Conservation (phyloP, 2,797 vertebrate species). For the Acrossocheilus fasciatus region DNA sequence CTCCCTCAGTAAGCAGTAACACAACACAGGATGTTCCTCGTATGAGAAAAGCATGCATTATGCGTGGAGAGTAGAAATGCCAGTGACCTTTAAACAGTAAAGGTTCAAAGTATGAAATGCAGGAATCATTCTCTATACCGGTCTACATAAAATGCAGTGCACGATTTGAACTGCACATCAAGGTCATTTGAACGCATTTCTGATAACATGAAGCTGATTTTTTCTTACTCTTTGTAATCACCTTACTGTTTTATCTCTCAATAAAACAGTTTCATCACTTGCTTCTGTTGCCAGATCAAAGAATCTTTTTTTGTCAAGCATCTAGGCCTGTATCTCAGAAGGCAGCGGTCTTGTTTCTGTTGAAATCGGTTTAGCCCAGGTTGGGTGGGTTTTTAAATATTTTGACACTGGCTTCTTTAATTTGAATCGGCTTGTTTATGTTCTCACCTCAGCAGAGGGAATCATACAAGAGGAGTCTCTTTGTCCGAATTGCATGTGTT, state of each 20-base stretch:
- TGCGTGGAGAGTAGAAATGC: slow-evolving; percentile 2
- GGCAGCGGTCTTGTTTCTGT: slow-evolving; percentile 44
- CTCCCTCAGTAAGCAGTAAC: slow-evolving; percentile 7
- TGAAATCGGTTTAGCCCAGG: slow-evolving; percentile 59
- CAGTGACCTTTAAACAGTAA: slow-evolving; percentile 12
- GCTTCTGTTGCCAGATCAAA: slow-evolving; percentile 57
- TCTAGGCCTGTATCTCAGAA: slow-evolving; percentile 52
- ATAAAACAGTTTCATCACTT: slow-evolving; percentile 46
- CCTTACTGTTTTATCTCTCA: slow-evolving; percentile 26
- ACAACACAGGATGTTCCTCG: slow-evolving; percentile 27
- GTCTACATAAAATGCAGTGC: neutral
- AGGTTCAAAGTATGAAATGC: slow-evolving; percentile 7
- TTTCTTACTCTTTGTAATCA: slow-evolving; percentile 47
- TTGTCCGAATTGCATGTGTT: slow-evolving; percentile 66
- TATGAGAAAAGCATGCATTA: slow-evolving; percentile 13
- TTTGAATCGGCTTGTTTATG: slow-evolving; percentile 66
- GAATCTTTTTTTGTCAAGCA: slow-evolving; percentile 30
- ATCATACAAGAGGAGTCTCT: slow-evolving; percentile 62
- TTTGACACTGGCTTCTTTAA: slow-evolving; percentile 66
- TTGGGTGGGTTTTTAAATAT: slow-evolving; percentile 63
- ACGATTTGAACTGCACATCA: slow-evolving; percentile 27
- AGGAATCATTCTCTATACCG: slow-evolving; percentile 4
- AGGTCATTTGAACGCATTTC: slow-evolving; percentile 21
- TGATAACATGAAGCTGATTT: slow-evolving; percentile 35
- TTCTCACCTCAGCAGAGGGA: slow-evolving; percentile 62